Evolutionary conservation across 2,888 invertebrate genomes (phyloP), one percentile per base, ranked within the genome.

Genomic region (Phania funesta): DNA sequence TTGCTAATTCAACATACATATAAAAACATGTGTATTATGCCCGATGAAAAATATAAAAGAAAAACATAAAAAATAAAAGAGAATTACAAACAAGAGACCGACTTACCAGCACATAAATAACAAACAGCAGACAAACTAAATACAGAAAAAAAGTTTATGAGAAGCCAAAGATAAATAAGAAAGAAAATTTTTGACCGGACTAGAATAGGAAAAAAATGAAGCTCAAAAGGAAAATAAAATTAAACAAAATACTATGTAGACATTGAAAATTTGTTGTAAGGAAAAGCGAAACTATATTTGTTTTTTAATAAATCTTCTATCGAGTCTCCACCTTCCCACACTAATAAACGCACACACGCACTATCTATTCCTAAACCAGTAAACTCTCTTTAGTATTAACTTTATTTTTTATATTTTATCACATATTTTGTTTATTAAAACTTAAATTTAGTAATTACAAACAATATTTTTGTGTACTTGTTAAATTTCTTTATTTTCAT

Each of bases 1-100:
- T 70, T 68, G 77, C 77, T 77, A 77, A 77, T 77, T 64, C 70
- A 56, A 56, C 56, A 64, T 18, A 70, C 9, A 26, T 54, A 70
- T 16, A 9, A 38, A 48, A 64, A 71, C 70, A 64, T 77, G 44
- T 50, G 18, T 35, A 65, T 38, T 56, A 65, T 22, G 26, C 26
- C 35, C 35, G 11, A 13, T 5, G 11, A 13, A 38, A 16, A 74
- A 52, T 20, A 71, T 24, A 46, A 22, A 24, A 32, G 58, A 20
- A 67, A 11, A 35, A 67, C 26, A 35, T 9, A 13, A 24, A 54
- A 52, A 44, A 26, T 52, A 38, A 70, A 56, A 50, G 38, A 56
- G 26, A 70, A 54, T 26, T 9, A 48, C 48, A 35, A 62, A 77
- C 22, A 64, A 8, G 22, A 77, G 54, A 70, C 52, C 8, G 46